A percentile compares a stretch with the other conserved stretches of the same genome.
phyloP scores from a whole-genome alignment of 2,888 invertebrate species.

The Drosophila koepferae region DNA sequence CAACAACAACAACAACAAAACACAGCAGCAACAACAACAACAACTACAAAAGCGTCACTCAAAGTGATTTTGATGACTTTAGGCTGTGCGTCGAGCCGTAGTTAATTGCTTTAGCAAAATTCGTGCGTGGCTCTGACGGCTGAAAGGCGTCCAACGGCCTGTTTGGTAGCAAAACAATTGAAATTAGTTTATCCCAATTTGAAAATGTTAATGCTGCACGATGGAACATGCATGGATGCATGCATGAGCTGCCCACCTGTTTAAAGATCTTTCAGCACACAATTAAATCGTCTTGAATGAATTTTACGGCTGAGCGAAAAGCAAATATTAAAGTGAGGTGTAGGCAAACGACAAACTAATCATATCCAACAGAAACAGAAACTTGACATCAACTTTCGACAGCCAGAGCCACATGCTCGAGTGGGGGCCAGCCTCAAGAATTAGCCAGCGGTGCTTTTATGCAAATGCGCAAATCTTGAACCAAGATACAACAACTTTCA shows the following conservation, averaged over 20 bases:
- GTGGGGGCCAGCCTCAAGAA: conserved; percentile 4
- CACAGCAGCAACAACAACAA: background rate
- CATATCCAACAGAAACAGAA: conserved; percentile 46
- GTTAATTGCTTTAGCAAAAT: conserved; percentile 65
- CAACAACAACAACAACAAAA: conserved; percentile 11
- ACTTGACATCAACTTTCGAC: conserved; percentile 43
- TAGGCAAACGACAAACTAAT: conserved; percentile 51
- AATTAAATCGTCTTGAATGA: background rate
- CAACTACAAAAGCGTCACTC: background rate
- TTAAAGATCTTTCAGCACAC: background rate
- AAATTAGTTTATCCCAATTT: conserved; percentile 13
- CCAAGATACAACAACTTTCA: conserved; percentile 67
- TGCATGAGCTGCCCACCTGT: conserved; percentile 8
- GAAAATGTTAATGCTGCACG: background rate
- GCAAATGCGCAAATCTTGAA: conserved; percentile 61
- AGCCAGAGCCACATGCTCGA: conserved; percentile 2
- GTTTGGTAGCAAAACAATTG: conserved; percentile 20
- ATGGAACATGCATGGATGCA: background rate
- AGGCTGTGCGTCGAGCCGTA: conserved; percentile 59
- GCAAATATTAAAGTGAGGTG: background rate
- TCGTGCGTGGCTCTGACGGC: conserved; percentile 35
- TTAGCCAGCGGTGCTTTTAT: conserved; percentile 39
- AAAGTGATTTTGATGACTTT: conserved; percentile 45
- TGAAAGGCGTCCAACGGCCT: background rate
- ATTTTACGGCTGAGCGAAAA: conserved; percentile 2